phyloP scores from a whole-genome alignment of 2,113 vertebrate species.

The Aspidoscelis tigris region DNA sequence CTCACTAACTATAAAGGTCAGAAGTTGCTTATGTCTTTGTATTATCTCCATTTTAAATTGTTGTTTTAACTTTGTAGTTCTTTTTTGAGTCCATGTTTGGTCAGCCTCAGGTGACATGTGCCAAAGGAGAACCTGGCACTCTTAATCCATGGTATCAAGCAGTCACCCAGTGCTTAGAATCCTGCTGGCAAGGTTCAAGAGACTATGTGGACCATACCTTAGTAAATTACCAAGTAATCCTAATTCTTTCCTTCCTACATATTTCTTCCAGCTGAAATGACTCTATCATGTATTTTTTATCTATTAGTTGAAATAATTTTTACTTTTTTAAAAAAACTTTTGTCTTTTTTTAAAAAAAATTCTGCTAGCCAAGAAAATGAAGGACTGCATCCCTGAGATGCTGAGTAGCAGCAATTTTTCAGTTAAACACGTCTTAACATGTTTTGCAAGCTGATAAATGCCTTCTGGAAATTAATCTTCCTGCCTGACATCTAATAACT shows the following conservation, averaged over 20 bases:
- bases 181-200: no score
- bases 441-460: conserved; percentile 3
- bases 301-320: background rate
- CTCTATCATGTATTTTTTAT: background rate
- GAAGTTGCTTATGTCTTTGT: no score
- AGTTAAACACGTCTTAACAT: conserved; percentile 10
- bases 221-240: background rate
- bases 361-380: background rate
- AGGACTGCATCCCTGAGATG: background rate
- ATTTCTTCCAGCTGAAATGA: background rate
- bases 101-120: no score
- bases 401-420: background rate
- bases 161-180: no score
- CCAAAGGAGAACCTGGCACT: no score
- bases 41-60: no score
- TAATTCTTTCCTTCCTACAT: background rate
- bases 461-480: conserved; percentile 21
- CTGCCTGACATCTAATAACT: conserved; percentile 25
- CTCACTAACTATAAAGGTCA: no score
- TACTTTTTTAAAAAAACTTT: background rate
- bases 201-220: no score
- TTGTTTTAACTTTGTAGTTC: no score
- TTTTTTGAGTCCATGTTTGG: no score
- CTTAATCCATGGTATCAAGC: no score
- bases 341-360: background rate